These are phyloP conservation scores for Dasysyrphus albostriatus DNA, from an alignment of 2,888 invertebrate genomes.

Conservation along the genomic window DNA sequence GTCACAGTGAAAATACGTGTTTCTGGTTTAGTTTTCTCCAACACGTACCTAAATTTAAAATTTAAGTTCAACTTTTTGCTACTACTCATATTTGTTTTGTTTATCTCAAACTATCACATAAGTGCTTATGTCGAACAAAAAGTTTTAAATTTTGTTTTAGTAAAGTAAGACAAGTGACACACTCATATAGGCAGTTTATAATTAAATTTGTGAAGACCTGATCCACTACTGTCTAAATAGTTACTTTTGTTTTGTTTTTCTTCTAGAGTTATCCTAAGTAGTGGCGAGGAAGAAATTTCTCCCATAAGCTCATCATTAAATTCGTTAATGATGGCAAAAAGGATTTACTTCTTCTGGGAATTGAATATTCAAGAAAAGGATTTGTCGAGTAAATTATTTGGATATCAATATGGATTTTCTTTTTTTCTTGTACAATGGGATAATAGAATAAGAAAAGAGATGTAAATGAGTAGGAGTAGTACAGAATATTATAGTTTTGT, in stretches of 20 bases:
- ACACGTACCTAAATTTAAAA: too few species aligned
- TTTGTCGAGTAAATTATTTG: constrained; percentile 39
- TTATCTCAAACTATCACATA: too few species aligned
- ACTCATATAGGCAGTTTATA: too few species aligned
- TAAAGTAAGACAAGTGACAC: too few species aligned
- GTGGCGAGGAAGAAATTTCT: constrained; percentile 8
- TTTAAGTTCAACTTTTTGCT: too few species aligned
- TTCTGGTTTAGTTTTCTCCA: too few species aligned
- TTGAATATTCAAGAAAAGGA: constrained; percentile 35
- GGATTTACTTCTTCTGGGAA: constrained; percentile 13
- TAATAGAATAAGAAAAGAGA: constrained; percentile 6
- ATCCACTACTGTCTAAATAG: background rate
- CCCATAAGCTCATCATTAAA: constrained; percentile 44
- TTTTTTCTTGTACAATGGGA: constrained; percentile 1
- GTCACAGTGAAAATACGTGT: too few species aligned
- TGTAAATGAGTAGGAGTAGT: constrained; percentile 12
- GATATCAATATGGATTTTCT: constrained; percentile 36
- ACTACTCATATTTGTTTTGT: too few species aligned
- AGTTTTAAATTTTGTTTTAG: too few species aligned
- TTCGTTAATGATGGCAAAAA: constrained; percentile 36
- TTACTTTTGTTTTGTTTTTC: background rate
- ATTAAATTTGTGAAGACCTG: background rate
- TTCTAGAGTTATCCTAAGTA: background rate
- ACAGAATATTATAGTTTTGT: constrained; percentile 15
- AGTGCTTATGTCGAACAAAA: too few species aligned